Percentiles rank a stretch among this genome's conserved stretches.
Conservation (phyloP, 2,888 invertebrate species). For the Pyrgus malvae region DNA sequence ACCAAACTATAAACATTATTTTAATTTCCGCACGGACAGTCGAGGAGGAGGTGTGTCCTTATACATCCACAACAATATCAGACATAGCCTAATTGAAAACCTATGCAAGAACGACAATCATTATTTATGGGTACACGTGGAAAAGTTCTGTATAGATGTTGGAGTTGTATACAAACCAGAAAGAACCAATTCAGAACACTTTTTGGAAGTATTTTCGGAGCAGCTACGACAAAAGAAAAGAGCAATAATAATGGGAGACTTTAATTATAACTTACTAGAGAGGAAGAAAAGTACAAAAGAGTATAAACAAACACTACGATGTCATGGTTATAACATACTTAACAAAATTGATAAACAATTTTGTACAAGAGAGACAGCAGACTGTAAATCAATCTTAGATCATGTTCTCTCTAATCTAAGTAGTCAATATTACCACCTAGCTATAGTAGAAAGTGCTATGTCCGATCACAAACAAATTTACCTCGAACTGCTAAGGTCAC, state of each 20-base stretch:
- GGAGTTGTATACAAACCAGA: background rate
- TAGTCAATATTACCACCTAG: background rate
- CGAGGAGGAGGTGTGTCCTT: background rate
- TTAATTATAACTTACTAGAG: background rate
- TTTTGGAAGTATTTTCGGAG: background rate
- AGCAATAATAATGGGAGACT: slow-evolving; percentile 4
- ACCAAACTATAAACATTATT: slow-evolving; percentile 1
- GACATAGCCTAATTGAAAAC: background rate
- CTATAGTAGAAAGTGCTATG: background rate
- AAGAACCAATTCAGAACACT: background rate
- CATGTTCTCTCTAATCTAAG: background rate
- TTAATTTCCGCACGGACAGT: background rate
- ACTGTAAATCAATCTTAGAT: background rate
- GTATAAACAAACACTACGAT: background rate
- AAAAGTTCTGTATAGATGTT: slow-evolving; percentile 2
- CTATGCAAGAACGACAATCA: background rate
- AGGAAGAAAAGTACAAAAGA: background rate
- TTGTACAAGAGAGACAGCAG: background rate
- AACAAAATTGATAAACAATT: background rate
- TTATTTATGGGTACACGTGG: background rate
- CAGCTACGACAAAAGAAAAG: background rate
- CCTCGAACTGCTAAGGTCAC: slow-evolving; percentile 24
- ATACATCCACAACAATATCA: background rate
- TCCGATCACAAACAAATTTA: slow-evolving; percentile 30
- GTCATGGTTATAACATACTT: background rate